Percentiles rank a stretch among this genome's conserved stretches.
Conservation (phyloP, 2,113 vertebrate species). For the Lamprologus sp. region DNA sequence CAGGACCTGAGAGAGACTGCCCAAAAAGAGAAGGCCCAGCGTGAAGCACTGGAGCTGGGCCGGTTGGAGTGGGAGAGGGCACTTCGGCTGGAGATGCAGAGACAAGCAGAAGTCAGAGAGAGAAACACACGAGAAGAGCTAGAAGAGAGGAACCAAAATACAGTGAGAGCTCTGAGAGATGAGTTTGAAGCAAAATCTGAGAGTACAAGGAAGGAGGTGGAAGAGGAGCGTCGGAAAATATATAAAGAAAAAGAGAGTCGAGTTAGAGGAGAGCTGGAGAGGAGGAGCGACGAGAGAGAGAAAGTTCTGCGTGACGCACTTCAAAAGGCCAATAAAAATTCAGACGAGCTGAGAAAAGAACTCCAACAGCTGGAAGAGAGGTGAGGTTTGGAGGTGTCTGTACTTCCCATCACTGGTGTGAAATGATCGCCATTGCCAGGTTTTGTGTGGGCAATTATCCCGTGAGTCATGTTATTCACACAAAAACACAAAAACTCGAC, state of each 20-base stretch:
- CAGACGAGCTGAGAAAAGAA: slow-evolving; percentile 45
- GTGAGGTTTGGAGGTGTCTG: slow-evolving; percentile 46
- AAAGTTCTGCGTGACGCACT: slow-evolving; percentile 31
- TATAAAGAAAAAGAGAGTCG: not conserved
- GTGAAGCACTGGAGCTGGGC: slow-evolving; percentile 68
- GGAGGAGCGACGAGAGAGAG: slow-evolving; percentile 1
- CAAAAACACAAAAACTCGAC: slow-evolving; percentile 18
- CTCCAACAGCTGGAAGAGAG: slow-evolving; percentile 50
- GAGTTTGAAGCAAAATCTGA: slow-evolving; percentile 63
- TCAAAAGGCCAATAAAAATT: slow-evolving; percentile 39
- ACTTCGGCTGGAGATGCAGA: slow-evolving; percentile 59
- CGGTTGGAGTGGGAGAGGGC: slow-evolving; percentile 65
- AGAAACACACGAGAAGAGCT: slow-evolving; percentile 68
- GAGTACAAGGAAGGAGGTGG: not conserved
- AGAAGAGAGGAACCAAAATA: slow-evolving; percentile 58
- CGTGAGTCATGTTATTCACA: slow-evolving; percentile 40
- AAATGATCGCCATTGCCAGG: slow-evolving; percentile 34
- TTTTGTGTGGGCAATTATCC: slow-evolving; percentile 38
- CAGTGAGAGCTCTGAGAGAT: slow-evolving; percentile 53
- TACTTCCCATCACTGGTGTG: slow-evolving; percentile 14
- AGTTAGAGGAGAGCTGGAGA: slow-evolving; percentile 10
- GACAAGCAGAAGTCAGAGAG: slow-evolving; percentile 58
- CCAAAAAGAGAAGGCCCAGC: slow-evolving; percentile 71
- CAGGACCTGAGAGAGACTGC: slow-evolving; percentile 67
- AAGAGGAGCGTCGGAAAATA: not conserved